These are phyloP conservation scores for Alexandromys fortis DNA, from an alignment of 2,113 vertebrate genomes.

Conservation along the genomic window DNA sequence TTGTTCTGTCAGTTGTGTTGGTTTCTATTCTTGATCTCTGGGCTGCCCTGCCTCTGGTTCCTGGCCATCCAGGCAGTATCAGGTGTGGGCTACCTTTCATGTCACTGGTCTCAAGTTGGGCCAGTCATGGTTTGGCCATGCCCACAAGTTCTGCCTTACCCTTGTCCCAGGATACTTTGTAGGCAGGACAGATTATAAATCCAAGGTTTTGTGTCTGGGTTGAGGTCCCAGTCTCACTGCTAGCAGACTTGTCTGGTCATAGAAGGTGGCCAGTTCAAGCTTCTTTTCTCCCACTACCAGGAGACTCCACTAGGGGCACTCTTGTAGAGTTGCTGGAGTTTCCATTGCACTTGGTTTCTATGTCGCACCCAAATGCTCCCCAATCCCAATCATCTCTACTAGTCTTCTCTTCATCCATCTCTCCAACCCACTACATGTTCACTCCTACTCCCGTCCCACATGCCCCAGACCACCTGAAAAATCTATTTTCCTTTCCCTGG, in stretches of 20 bases:
- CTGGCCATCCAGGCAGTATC: neutral
- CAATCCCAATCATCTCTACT: neutral
- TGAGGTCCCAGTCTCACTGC: neutral
- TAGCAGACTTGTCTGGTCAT: neutral
- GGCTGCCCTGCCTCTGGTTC: neutral
- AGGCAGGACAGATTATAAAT: no score
- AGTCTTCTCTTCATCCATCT: neutral
- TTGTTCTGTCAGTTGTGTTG: neutral
- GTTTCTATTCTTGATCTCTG: neutral
- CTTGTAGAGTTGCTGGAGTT: neutral
- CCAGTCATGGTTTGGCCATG: neutral
- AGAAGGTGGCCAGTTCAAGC: neutral
- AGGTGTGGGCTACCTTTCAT: neutral
- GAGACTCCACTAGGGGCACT: neutral
- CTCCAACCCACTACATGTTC: neutral
- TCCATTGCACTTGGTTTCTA: neutral
- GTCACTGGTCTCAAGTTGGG: neutral
- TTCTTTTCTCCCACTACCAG: neutral
- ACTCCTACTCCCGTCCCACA: neutral
- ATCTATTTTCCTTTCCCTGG: neutral
- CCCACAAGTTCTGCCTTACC: neutral
- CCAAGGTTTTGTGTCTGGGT: no score
- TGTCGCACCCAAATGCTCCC: neutral
- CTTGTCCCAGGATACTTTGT: no score
- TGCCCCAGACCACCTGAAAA: neutral